phyloP scores from a whole-genome alignment of 2,888 invertebrate genomes.

The Cecidostiba fungosa region DNA sequence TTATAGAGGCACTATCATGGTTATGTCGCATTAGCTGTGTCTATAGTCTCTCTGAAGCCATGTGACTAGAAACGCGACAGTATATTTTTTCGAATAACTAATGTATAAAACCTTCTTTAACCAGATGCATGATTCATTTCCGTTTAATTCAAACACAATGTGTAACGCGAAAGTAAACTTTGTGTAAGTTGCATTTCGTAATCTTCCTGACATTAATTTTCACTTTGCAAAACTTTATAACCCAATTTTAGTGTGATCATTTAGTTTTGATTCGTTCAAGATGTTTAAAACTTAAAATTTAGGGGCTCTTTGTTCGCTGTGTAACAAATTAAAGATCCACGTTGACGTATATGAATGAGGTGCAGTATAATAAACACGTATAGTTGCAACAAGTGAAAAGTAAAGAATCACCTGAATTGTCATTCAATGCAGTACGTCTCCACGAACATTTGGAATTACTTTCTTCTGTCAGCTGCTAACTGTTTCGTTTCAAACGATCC shows the following conservation, averaged over 20 bases:
- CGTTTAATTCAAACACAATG: background rate
- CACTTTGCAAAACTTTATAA: background rate
- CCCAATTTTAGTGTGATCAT: background rate
- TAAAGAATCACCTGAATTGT: slow-evolving; percentile 61
- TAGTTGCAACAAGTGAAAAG: background rate
- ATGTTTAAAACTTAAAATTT: too few species aligned
- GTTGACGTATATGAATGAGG: background rate
- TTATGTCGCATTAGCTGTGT: background rate
- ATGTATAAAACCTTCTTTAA: background rate
- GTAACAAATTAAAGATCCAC: background rate
- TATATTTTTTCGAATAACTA: background rate
- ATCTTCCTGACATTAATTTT: background rate
- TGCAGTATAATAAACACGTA: background rate
- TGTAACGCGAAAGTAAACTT: background rate
- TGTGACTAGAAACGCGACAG: background rate
- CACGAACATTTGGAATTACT: slow-evolving; percentile 56
- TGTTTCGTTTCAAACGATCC: background rate
- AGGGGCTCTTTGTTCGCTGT: background rate
- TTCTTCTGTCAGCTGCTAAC: background rate
- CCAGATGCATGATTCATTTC: background rate
- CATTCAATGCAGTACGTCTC: slow-evolving; percentile 54
- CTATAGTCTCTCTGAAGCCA: background rate
- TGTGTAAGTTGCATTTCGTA: background rate
- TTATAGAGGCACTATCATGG: background rate
- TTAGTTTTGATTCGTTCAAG: background rate